phyloP scores from a whole-genome alignment of 2,888 invertebrate species.

The Terebella lapidaria region DNA sequence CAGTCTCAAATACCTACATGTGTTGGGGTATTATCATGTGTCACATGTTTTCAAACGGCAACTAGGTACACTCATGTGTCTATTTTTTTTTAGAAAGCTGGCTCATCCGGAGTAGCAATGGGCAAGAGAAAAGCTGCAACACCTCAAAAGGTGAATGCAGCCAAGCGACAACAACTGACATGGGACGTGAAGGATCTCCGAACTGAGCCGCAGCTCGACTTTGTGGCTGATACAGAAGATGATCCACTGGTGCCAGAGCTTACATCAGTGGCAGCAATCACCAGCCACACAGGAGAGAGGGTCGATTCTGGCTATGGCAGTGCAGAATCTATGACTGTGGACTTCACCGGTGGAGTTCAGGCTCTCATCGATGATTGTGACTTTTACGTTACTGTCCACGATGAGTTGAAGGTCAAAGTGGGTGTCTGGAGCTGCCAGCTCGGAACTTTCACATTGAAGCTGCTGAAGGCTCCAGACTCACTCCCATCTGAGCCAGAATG shows the following conservation, averaged over 20 bases:
- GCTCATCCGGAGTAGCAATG: too few species aligned
- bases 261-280: background rate
- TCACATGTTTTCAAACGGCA: too few species aligned
- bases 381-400: constrained; percentile 25
- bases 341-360: background rate
- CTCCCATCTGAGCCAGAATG: background rate
- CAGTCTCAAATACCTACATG: too few species aligned
- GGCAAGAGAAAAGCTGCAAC: constrained; percentile 26
- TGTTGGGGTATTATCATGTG: too few species aligned
- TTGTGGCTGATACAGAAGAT: background rate
- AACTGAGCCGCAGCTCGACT: background rate
- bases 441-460: background rate
- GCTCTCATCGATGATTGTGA: constrained; percentile 28
- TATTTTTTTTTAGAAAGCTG: too few species aligned
- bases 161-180: constrained; percentile 33
- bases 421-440: background rate
- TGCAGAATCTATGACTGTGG: background rate
- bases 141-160: constrained; percentile 32
- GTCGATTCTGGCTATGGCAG: background rate
- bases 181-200: constrained; percentile 42
- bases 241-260: background rate
- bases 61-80: too few species aligned
- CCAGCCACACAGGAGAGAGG: background rate
- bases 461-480: background rate
- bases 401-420: constrained; percentile 5